Base-by-base conservation (phyloP, 2,888 invertebrate species). In the Alitta virens region DNA sequence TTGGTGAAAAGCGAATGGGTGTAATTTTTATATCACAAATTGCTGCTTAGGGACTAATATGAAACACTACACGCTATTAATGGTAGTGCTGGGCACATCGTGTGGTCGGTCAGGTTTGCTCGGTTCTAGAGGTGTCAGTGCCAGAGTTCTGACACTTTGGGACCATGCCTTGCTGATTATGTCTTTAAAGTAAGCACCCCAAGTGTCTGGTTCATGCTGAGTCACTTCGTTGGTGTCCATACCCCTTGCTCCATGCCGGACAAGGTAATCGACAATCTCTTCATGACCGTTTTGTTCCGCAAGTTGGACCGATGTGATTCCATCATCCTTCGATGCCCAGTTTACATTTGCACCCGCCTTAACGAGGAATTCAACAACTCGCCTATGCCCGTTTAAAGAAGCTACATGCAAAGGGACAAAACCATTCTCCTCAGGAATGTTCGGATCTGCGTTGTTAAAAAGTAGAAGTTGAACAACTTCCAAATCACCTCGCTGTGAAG, bases 391-490 rank as follows among this genome's bases (percentile, higher is more conserved):
- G 49, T 71, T 71, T 46, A 63, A 50, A 23, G 63, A 67, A 46
- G 71, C 70, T 54, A 68, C 66, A 56, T 71, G 71, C 18, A 71
- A 65, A 33, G 71, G 63, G n/a, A 65, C 58, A 59, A 68, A 67
- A 16, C 71, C 71, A 26, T 65, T 56, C 40, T 63, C 64, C 49
- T 70, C 70, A 21, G 56, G 56, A 14, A 66, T n/a, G 54, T 70
- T 63, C 64, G 26, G 60, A 23, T 50, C 43, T 14, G 70, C 71
- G 16, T 59, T 65, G 63, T 71, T 65, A 64, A 69, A 71, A 25
- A 71, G 62, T 43, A 71, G 63, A 61, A 71, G 53, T 63, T 71
- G 71, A 2, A 70, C 70, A 49, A 69, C 64, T 26, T 71, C 70
- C 9, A 71, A 63, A 60, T 71, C 71, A 0, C 71, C 71, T 3